Evolutionary conservation across 2,797 vertebrate species (phyloP), one percentile per base, ranked within the genome.

Genomic region (Salarias fasciatus): DNA sequence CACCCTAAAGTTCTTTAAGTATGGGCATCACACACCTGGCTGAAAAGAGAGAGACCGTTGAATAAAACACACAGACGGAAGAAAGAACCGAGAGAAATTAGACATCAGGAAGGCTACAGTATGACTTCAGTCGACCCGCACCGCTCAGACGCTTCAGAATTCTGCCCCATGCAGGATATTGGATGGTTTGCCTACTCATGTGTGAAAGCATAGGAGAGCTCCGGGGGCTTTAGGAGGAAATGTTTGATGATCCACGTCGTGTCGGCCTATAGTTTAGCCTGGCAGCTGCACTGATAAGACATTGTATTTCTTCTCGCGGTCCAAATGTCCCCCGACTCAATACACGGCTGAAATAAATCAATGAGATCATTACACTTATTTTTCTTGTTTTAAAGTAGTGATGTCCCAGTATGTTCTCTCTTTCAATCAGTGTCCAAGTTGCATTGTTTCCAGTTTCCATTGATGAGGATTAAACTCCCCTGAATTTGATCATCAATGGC

Each of bases 141-240:
- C 47, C 43, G 51, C 61, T 50, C 56, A 73, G 72, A 83, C 65
- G 74, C 62, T 80, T 70, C 54, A 49, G 50, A 54, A 63, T 53
- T 80, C 63, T 79, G 66, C 30, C 52, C 37, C 24, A 37, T 57
- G 63, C 62, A 53, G 67, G 69, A 76, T 78, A 79, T 79, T 80
- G 70, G 72, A 76, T 75, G 72, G 58, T 80, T 75, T 80, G 61
- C 54, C 51, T 63, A 44, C 70, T 84, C 78, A 77, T 72, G 83
- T 83, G 84, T 82, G 78, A 84, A 82, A 79, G 63, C 65, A 65
- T 46, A 40, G 48, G 13, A 65, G 60, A 53, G 53, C 77, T 68
- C 56, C 14, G n/a, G 49, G 59, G 69, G 60, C 54, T 84, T 76
- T 63, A 41, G 53, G 51, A 57, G 68, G 63, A 72, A 74, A 74